A percentile compares a stretch with the other conserved stretches of the same genome.
These are phyloP conservation scores for Poeciliopsis turrubarensis DNA, from an alignment of 2,113 vertebrate species.

Conservation along the genomic window DNA sequence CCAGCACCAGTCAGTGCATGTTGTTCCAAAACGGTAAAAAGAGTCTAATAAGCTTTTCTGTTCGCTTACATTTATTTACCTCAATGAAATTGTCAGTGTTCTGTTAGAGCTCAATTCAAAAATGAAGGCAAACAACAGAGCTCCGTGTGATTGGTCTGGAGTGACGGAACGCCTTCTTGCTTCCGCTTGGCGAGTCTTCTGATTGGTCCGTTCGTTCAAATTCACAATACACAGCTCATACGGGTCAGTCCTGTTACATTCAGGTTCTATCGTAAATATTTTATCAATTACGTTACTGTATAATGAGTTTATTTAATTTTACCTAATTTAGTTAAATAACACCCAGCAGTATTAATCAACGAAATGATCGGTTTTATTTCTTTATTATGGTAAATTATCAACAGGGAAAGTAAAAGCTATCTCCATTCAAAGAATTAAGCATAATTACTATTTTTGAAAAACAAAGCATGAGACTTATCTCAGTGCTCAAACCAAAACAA, in stretches of 20 bases:
- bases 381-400: neutral
- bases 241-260: neutral
- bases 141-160: slow-evolving; percentile 69
- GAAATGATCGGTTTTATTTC: neutral
- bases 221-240: slow-evolving; percentile 28
- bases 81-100: neutral
- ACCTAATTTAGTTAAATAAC: neutral
- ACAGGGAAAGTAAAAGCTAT: neutral
- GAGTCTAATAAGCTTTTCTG: neutral
- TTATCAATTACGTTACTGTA: neutral
- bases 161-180: neutral
- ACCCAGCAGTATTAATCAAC: neutral
- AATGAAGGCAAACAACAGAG: slow-evolving; percentile 55
- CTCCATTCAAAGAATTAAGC: neutral
- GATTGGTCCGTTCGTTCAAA: slow-evolving; percentile 82
- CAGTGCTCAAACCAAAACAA: neutral
- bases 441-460: neutral
- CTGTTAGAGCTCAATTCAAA: slow-evolving; percentile 76
- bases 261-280: slow-evolving; percentile 18
- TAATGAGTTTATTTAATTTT: too few species aligned
- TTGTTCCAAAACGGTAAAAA: neutral
- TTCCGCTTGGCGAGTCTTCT: slow-evolving; percentile 9
- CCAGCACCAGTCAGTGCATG: slow-evolving; percentile 19
- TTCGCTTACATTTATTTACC: slow-evolving; percentile 47
- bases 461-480: neutral